phyloP scores from a whole-genome alignment of 2,888 invertebrate species.

The Lithophane socia region DNA sequence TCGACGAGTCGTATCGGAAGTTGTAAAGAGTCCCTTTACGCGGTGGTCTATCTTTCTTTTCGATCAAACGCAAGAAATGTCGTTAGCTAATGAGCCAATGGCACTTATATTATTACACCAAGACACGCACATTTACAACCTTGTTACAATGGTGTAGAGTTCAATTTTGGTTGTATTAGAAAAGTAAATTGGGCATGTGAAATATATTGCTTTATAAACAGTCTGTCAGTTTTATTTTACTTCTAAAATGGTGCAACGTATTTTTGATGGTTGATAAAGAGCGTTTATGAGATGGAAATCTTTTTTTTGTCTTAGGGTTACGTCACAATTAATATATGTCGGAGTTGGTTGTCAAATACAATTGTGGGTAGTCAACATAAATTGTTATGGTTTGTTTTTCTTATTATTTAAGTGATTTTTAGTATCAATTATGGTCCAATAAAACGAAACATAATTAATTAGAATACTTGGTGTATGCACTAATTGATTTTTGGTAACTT shows the following conservation, averaged over 20 bases:
- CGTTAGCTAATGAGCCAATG: constrained; percentile 71
- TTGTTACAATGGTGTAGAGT: constrained; percentile 44
- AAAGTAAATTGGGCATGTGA: constrained; percentile 63
- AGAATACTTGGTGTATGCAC: too few relatives aligned
- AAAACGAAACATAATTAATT: too few relatives aligned
- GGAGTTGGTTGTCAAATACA: too few relatives aligned
- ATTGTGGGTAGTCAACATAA: too few relatives aligned
- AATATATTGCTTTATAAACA: constrained; percentile 72
- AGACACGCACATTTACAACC: constrained; percentile 37
- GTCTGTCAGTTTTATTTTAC: constrained; percentile 68
- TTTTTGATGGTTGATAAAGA: constrained; percentile 66
- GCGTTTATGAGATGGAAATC: constrained; percentile 64
- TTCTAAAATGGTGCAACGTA: constrained; percentile 66
- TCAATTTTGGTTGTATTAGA: constrained; percentile 14
- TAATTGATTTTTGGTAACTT: too few relatives aligned
- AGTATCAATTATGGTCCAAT: too few relatives aligned
- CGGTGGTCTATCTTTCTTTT: constrained; percentile 66
- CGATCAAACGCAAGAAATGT: constrained; percentile 71
- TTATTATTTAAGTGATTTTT: too few relatives aligned
- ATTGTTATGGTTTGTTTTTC: too few relatives aligned
- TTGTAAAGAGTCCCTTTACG: constrained; percentile 62
- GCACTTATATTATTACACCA: constrained; percentile 56
- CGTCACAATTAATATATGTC: constrained; percentile 3
- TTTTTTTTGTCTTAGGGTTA: constrained; percentile 47
- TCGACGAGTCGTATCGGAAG: constrained; percentile 62